Evolutionary conservation across 2,113 vertebrate species (phyloP).

Genomic region (Crotalus viridis): DNA sequence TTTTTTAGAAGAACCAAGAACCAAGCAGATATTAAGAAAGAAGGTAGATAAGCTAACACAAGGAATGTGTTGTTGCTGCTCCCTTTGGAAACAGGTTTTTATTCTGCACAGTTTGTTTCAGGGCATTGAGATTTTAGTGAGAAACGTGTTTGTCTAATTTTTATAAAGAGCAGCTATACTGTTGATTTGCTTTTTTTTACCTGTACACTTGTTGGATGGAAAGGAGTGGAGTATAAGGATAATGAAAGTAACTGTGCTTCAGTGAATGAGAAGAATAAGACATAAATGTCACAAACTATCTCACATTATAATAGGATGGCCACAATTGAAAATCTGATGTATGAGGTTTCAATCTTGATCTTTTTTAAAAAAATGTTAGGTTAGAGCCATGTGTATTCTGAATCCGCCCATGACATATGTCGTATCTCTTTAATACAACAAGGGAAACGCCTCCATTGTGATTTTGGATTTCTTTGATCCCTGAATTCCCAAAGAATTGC

Average conservation of each 20-base stretch:
- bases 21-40: constrained; percentile 47
- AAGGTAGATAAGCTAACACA: constrained; percentile 45
- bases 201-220: constrained; percentile 54
- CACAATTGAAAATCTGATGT: constrained; percentile 29
- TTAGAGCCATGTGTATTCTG: constrained; percentile 32
- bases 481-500: background rate
- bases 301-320: constrained; percentile 44
- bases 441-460: background rate
- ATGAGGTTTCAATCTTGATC: constrained; percentile 3
- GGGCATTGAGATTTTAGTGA: constrained; percentile 61
- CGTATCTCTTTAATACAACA: constrained; percentile 43
- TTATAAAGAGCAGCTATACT: constrained; percentile 19
- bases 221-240: constrained; percentile 22
- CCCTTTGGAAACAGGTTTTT: constrained; percentile 67
- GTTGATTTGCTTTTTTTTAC: constrained; percentile 31
- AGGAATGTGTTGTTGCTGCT: constrained; percentile 44
- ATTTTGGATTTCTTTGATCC: constrained; percentile 23
- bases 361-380: background rate
- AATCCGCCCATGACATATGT: constrained; percentile 23
- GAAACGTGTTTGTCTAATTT: background rate
- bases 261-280: constrained; percentile 28
- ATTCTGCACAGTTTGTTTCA: constrained; percentile 59
- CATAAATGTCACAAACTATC: constrained; percentile 49
- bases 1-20: constrained; percentile 55
- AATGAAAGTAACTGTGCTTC: constrained; percentile 12